Evolutionary conservation across 2,797 vertebrate genomes (phyloP), one percentile per base, ranked within the genome.

Genomic region (Meda fulgida): DNA sequence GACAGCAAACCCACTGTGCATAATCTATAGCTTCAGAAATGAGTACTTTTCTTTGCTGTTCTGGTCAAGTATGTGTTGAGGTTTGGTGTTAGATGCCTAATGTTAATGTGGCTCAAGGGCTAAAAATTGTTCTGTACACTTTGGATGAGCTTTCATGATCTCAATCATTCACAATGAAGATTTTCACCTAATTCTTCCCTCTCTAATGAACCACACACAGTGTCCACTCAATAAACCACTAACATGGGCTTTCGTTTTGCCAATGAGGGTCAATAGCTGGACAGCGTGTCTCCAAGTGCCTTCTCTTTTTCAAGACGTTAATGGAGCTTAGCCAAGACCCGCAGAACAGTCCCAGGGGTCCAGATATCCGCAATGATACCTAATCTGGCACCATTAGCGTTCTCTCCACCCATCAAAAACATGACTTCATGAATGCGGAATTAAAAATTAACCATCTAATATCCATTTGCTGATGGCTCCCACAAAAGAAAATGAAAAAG

Each of bases 391-490:
- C 95, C 95, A 96, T 96, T 95, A 95, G 94, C 87, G 87, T 89
- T 91, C 89, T 90, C 91, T 85, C 92, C 92, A 95, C 91, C 93
- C 93, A 92, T 92, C 91, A 93, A 93, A 92, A 88, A 91, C 86
- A 48, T 84, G 88, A 91, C 93, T 93, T 93, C 92, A 93, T 90
- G 84, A 92, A 87, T 91, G 90, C 92, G 88, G 93, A 94, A 96
- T 96, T 96, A 95, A 95, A 96, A 95, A 95, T 96, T 96, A 94
- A 96, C 94, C 92, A 96, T 93, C 94, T 94, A 93, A 94, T 94
- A 94, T 94, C 94, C 94, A 94, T 95, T 95, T 94, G 94, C 94
- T 94, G 93, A 93, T 90, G 93, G 91, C 91, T 91, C 89, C 88
- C 90, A 90, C 85, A 88, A 91, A 87, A 90, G 78, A 87, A 92